Conservation (phyloP, 2,888 invertebrate species). For the Aleiodes leptofemur region DNA sequence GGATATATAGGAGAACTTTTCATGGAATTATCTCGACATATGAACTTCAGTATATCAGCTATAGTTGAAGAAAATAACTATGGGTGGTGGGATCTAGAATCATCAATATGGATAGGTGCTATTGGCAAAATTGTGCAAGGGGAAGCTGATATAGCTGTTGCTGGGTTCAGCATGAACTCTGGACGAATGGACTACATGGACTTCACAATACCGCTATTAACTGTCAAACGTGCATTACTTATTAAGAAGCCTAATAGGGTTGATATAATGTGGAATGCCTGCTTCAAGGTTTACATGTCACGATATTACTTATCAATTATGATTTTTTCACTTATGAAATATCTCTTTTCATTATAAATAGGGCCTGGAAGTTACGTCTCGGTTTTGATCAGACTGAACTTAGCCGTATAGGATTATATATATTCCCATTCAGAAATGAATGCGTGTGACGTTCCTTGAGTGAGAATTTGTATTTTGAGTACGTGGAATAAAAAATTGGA, state of each 20-base stretch:
- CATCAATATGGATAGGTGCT: slow-evolving; percentile 61
- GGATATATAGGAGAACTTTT: slow-evolving; percentile 62
- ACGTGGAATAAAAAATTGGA: no score
- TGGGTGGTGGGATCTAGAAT: slow-evolving; percentile 56
- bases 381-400: no score
- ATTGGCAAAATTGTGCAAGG: slow-evolving; percentile 56
- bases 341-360: no score
- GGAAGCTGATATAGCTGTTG: slow-evolving; percentile 62
- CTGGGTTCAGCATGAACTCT: slow-evolving; percentile 62
- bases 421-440: no score
- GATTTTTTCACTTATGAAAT: no score
- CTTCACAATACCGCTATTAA: slow-evolving; percentile 63
- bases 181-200: slow-evolving; percentile 59
- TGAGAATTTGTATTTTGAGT: no score
- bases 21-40: slow-evolving; percentile 55
- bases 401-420: no score
- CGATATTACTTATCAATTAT: neutral
- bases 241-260: slow-evolving; percentile 54
- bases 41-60: slow-evolving; percentile 62
- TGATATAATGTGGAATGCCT: slow-evolving; percentile 62
- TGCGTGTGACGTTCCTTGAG: no score
- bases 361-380: no score
- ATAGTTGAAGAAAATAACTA: slow-evolving; percentile 47
- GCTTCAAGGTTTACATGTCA: slow-evolving; percentile 60
- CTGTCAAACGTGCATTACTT: slow-evolving; percentile 58